Evolutionary conservation across 2,888 invertebrate species (phyloP).

Genomic region (Cabera pusaria): DNA sequence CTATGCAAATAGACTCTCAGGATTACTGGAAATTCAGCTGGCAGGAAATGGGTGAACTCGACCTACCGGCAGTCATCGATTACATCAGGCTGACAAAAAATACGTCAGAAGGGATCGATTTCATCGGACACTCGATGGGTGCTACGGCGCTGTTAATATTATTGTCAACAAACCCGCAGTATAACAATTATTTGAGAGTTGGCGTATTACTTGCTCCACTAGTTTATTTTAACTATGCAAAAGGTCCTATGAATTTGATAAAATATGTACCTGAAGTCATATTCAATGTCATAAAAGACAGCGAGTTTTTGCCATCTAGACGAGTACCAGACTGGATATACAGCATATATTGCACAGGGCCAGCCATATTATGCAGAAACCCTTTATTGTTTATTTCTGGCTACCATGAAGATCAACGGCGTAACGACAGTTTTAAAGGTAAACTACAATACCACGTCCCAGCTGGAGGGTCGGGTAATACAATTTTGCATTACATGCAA

Average conservation of each 20-base stretch:
- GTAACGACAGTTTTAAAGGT: slow-evolving; percentile 46
- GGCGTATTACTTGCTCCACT: slow-evolving; percentile 60
- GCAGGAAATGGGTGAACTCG: slow-evolving; percentile 63
- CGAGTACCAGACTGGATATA: slow-evolving; percentile 51
- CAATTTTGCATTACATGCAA: slow-evolving; percentile 61
- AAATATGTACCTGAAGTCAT: slow-evolving; percentile 41
- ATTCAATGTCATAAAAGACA: slow-evolving; percentile 44
- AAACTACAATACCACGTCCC: slow-evolving; percentile 56
- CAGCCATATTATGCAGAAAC: slow-evolving; percentile 52
- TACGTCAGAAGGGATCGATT: slow-evolving; percentile 47
- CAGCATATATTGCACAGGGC: slow-evolving; percentile 49
- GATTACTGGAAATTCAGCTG: slow-evolving; percentile 63
- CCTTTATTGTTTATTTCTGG: slow-evolving; percentile 61
- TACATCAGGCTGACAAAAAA: slow-evolving; percentile 52
- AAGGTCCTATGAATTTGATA: slow-evolving; percentile 51
- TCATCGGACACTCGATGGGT: slow-evolving; percentile 68
- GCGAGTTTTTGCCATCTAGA: slow-evolving; percentile 54
- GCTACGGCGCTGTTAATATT: slow-evolving; percentile 58
- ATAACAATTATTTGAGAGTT: slow-evolving; percentile 55
- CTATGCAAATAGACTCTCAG: slow-evolving; percentile 37
- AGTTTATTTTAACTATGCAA: slow-evolving; percentile 51
- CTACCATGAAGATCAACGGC: slow-evolving; percentile 30
- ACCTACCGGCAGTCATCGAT: slow-evolving; percentile 57
- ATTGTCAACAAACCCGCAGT: slow-evolving; percentile 49
- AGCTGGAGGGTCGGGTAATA: slow-evolving; percentile 61